phyloP scores from a whole-genome alignment of 2,113 vertebrate genomes.

The Cynocephalus volans region DNA sequence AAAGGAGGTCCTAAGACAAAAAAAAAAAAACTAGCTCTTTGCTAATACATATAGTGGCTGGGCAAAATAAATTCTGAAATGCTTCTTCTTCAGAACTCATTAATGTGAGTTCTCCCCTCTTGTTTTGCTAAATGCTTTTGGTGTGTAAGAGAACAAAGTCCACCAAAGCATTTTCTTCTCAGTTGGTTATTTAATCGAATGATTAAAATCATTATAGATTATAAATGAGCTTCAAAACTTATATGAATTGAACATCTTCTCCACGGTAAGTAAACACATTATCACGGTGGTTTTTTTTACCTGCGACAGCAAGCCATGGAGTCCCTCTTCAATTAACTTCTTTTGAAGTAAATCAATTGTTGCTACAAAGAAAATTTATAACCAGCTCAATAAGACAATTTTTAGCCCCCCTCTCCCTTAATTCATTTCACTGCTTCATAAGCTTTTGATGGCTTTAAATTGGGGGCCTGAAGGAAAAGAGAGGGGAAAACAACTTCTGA shows the following conservation, averaged over 20 bases:
- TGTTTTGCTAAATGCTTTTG: background rate
- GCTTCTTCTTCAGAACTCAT: background rate
- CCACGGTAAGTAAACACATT: background rate
- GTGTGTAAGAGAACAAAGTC: background rate
- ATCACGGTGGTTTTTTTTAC: conserved; percentile 72
- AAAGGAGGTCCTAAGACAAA: background rate
- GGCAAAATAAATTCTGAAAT: conserved; percentile 8
- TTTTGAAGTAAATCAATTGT: conserved; percentile 62
- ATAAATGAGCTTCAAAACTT: background rate
- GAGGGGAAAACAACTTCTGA: background rate
- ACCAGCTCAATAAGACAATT: background rate
- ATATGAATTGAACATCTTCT: background rate
- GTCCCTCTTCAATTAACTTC: conserved; percentile 76
- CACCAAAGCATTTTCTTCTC: background rate
- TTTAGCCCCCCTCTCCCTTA: background rate
- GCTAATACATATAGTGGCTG: background rate
- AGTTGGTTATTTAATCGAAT: background rate
- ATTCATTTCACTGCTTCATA: background rate
- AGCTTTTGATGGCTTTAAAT: conserved; percentile 25
- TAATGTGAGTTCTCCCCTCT: background rate
- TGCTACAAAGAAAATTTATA: conserved; percentile 80
- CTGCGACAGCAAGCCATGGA: conserved; percentile 82
- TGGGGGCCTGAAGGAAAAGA: background rate
- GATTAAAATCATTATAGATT: background rate
- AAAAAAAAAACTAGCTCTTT: background rate